A percentile compares a stretch with the other conserved stretches of the same genome.
Evolutionary conservation across 1,140 invertebrate genomes (phyloP).

Genomic region (Lordiphosa mommai): DNA sequence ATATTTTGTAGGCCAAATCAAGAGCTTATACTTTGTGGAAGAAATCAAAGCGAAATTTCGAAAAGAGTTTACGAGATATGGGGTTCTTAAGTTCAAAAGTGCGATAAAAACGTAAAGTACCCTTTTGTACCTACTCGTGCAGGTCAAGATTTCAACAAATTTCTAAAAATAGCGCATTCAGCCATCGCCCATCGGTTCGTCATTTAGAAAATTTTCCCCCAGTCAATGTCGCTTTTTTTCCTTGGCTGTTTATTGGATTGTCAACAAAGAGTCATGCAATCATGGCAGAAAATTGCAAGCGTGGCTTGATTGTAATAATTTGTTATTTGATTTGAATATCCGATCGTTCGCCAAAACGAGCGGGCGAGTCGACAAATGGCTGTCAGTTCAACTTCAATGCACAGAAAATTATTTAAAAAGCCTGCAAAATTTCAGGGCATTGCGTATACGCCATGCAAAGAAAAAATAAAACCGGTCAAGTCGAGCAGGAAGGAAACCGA

Average conservation of each 20-base stretch:
- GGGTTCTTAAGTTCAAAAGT: too few relatives aligned
- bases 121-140: too few relatives aligned
- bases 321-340: constrained; percentile 35
- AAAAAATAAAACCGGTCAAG: constrained; percentile 2
- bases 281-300: constrained; percentile 15
- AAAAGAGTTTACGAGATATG: too few relatives aligned
- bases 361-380: constrained; percentile 21
- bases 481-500: constrained; percentile 39
- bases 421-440: constrained; percentile 12
- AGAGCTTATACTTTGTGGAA: too few relatives aligned
- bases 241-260: constrained; percentile 48
- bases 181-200: too few relatives aligned
- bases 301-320: constrained; percentile 42
- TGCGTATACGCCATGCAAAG: constrained; percentile 34
- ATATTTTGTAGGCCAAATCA: too few relatives aligned
- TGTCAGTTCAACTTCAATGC: constrained; percentile 59
- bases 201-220: too few relatives aligned
- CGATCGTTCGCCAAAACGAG: constrained; percentile 44
- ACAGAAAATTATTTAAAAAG: constrained; percentile 38
- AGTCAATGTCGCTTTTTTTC: too few relatives aligned
- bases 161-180: too few relatives aligned
- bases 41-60: too few relatives aligned
- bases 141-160: too few relatives aligned
- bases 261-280: constrained; percentile 52
- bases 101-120: too few relatives aligned